Evolutionary conservation across 2,113 vertebrate species (phyloP), one percentile per base, ranked within the genome.

Genomic region (Salminus brasiliensis): DNA sequence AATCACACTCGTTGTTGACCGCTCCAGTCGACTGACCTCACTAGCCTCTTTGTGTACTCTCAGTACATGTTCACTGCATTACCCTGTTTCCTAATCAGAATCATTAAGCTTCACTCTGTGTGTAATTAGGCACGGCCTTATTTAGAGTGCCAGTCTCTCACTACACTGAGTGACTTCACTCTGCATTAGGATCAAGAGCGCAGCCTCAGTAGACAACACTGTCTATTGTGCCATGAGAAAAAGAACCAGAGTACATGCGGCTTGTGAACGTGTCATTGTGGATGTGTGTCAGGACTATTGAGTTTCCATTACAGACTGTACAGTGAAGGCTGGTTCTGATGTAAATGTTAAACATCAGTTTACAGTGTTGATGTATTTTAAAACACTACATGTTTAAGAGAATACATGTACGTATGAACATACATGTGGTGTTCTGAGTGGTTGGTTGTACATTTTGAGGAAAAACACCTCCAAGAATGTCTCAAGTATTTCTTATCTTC

Each of bases 41-140:
- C 59, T 65, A 43, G 39, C 63, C 68, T 63, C 30, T 59, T 67
- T 59, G 59, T 59, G 11, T 21, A 32, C n/a, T 69, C 30, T n/a
- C 78, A 1, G 13, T 60, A n/a, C 36, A 65, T 62, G 69, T 78
- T n/a, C 36, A 62, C 23, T 66, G 66, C 25, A 23, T 49, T 65
- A 62, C 59, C 30, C 62, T 53, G 25, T 70, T 69, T 71, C 45
- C 70, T 76, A 63, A 76, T 81, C 57, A 57, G 73, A 65, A 27
- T 73, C 70, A 83, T 79, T 79, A 74, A 74, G 67, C 32, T 12
- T 79, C 70, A 66, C 45, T 72, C 34, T 21, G 27, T 13, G 47
- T 74, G 70, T 52, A 71, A 75, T 83, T 79, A 79, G 60, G 65
- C 21, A 32, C 49, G 30, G 47, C 65, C 0, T 47, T 77, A 29